Base-by-base conservation (phyloP, 1,140 invertebrate genomes). In the Phocides pigmalion region DNA sequence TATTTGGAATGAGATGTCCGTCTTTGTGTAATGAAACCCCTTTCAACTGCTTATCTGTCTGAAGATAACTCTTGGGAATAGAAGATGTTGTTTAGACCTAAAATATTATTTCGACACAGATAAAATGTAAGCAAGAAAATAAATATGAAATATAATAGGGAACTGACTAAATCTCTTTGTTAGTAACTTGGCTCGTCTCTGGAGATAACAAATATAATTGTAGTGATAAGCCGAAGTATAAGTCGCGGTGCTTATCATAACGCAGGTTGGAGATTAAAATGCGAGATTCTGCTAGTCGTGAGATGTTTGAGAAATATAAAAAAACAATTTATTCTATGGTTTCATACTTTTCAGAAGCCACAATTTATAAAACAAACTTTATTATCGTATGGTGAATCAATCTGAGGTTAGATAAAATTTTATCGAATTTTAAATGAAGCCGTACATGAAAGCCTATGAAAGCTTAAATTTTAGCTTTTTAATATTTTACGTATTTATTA, bases 121-220 rank as follows among this genome's bases (percentile, higher is more conserved):
- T 47, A 28, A 47, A 47, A 47, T 47, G n/a, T 49, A 46, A 28
- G 22, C 16, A 9, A 4, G 41, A 58, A 46, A 4, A 17, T 58
- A 58, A 32, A 58, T 56, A 44, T 42, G 32, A 58, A 58, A 58
- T 46, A 32, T 46, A 4, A 28, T 11, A 28, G 20, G 41, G 15
- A 44, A 32, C 54, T 25, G 54, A 46, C 54, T 12, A 44, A 44
- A 58, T 56, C 9, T 42, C 39, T 32, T 56, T 56, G 41, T 58
- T 58, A 28, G 22, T 46, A 19, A 46, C 20, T 15, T 11, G 16
- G 19, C 16, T 6, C n/a, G 20, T 14, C 19, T 41, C 42, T 32
- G 9, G 41, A 46, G 54, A 32, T 58, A 15, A 22, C 15, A 44
- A 58, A 28, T 58, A 9, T 46, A 58, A 58, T 46, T 58, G 41